Conservation (phyloP, 2,113 vertebrate genomes). For the Hippocampus comes region DNA sequence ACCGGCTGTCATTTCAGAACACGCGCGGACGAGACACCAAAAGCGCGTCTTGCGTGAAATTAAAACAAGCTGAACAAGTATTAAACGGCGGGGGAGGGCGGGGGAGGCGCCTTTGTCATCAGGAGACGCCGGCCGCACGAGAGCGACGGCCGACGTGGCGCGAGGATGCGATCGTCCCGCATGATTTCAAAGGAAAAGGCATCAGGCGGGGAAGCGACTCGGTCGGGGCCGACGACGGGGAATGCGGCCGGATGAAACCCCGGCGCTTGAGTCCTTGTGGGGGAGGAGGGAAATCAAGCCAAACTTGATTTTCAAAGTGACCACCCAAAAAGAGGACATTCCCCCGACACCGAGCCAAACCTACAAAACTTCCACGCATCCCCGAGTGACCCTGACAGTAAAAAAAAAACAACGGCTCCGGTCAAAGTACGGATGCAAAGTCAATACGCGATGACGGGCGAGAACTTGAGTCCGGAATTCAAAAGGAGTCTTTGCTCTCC, state of each 20-base stretch:
- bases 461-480: too few species aligned
- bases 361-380: too few species aligned
- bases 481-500: too few species aligned
- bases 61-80: conserved; percentile 65
- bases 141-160: neutral
- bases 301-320: too few species aligned
- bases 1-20: conserved; percentile 35
- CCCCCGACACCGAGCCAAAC: too few species aligned
- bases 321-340: too few species aligned
- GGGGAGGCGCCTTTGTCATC: conserved; percentile 27
- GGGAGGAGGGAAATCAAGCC: too few species aligned
- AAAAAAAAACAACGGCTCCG: too few species aligned
- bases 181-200: neutral
- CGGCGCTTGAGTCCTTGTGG: too few species aligned
- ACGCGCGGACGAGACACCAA: conserved; percentile 51
- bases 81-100: conserved; percentile 48
- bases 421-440: too few species aligned
- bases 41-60: conserved; percentile 66
- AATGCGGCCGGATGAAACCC: neutral
- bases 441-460: too few species aligned
- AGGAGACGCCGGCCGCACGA: conserved; percentile 35
- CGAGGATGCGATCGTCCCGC: neutral
- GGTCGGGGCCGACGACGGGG: neutral
- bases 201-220: neutral
- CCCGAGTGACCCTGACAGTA: too few species aligned